phyloP scores from a whole-genome alignment of 2,888 invertebrate genomes.

The Volucella bombylans region DNA sequence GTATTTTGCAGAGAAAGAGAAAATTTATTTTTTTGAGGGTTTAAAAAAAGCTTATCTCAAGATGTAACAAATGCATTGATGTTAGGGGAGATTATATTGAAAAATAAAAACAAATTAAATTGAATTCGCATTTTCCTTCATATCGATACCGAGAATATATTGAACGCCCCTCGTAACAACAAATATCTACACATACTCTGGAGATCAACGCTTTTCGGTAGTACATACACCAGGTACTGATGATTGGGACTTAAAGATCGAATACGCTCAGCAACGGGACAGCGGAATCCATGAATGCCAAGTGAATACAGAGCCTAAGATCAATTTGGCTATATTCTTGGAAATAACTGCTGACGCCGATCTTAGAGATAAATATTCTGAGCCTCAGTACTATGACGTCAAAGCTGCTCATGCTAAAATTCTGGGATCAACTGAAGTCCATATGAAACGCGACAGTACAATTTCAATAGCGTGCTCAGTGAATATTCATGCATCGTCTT shows the following conservation, averaged over 20 bases:
- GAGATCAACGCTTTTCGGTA: constrained; percentile 93
- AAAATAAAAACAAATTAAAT: too few species aligned
- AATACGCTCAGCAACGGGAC: constrained; percentile 92
- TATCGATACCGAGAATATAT: too few species aligned
- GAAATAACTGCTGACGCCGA: constrained; percentile 85
- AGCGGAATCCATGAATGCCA: constrained; percentile 94
- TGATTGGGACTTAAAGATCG: constrained; percentile 93
- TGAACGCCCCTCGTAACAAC: too few species aligned
- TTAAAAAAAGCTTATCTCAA: too few species aligned
- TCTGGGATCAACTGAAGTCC: constrained; percentile 92
- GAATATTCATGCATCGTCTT: constrained; percentile 91
- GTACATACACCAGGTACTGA: constrained; percentile 92
- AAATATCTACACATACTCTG: constrained; percentile 93
- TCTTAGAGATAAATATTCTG: constrained; percentile 78
- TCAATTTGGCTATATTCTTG: constrained; percentile 91
- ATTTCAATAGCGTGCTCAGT: constrained; percentile 94
- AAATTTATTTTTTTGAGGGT: too few species aligned
- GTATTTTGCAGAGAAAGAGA: too few species aligned
- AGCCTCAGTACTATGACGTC: constrained; percentile 79
- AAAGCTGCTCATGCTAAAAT: constrained; percentile 93
- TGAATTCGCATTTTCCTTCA: too few species aligned
- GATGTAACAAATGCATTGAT: too few species aligned
- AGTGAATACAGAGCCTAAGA: constrained; percentile 94
- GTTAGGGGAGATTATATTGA: too few species aligned
- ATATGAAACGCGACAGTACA: constrained; percentile 94